Percentiles rank a stretch among this genome's conserved stretches.
Evolutionary conservation across 37 sponge, comb jelly and placozoan species (phyloP).

Genomic region (Dysidea cf. avara): DNA sequence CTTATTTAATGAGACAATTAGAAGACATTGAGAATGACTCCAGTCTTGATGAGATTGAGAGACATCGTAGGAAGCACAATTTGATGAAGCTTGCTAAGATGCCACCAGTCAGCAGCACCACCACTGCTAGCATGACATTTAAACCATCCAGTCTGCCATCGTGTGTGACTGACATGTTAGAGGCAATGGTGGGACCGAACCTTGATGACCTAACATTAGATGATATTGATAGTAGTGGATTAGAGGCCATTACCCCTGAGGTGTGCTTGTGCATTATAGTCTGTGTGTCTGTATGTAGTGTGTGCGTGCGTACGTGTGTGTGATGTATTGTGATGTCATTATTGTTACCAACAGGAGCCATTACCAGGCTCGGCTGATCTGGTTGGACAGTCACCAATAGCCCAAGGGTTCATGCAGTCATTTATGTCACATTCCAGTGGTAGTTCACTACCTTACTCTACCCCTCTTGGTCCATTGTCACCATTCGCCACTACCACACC

Average conservation of each 20-base stretch:
- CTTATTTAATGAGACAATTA: conserved; percentile 53
- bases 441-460: conserved; percentile 55
- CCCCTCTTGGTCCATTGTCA: conserved; percentile 66
- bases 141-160: conserved; percentile 71
- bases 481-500: conserved; percentile 11
- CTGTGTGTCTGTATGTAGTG: not conserved
- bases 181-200: conserved; percentile 68
- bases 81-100: not conserved
- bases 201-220: conserved; percentile 77
- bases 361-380: conserved; percentile 20
- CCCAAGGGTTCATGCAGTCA: conserved; percentile 75
- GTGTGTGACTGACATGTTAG: conserved; percentile 67
- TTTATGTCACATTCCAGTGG: conserved; percentile 37
- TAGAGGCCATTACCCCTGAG: not conserved
- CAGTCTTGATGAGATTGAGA: conserved; percentile 68
- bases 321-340: not conserved
- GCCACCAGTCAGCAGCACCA: not conserved
- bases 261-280: not conserved
- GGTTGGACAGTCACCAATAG: conserved; percentile 69
- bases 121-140: not conserved
- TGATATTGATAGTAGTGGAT: conserved; percentile 47
- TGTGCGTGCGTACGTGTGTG: not conserved
- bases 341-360: not conserved
- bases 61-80: conserved; percentile 50
- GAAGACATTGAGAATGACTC: conserved; percentile 68